A percentile compares a stretch with the other conserved stretches of the same genome.
Evolutionary conservation across 2,888 invertebrate species (phyloP).

Genomic region (Leucoma salicis): DNA sequence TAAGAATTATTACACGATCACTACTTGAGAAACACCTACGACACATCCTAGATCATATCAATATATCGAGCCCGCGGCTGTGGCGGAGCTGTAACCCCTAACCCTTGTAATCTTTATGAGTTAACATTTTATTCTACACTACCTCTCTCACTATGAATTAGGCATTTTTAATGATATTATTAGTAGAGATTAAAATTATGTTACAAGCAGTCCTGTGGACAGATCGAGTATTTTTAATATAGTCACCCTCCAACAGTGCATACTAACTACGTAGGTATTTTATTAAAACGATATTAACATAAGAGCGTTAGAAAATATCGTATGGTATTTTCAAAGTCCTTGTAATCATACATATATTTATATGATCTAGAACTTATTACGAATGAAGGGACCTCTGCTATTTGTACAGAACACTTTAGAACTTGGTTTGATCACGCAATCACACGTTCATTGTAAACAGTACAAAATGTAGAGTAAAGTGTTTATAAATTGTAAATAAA

Average conservation of each 20-base stretch:
- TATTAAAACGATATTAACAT: slow-evolving; percentile 40
- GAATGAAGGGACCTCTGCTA: slow-evolving; percentile 56
- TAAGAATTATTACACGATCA: slow-evolving; percentile 78
- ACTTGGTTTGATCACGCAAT: slow-evolving; percentile 28
- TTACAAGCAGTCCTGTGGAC: slow-evolving; percentile 56
- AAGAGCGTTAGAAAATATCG: slow-evolving; percentile 37
- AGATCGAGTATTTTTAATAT: slow-evolving; percentile 46
- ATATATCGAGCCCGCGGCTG: slow-evolving; percentile 69
- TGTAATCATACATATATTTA: slow-evolving; percentile 70
- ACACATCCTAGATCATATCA: slow-evolving; percentile 82
- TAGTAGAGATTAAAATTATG: slow-evolving; percentile 64
- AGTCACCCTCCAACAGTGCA: slow-evolving; percentile 47
- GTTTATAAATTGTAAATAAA: slow-evolving; percentile 40
- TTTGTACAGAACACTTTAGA: slow-evolving; percentile 38
- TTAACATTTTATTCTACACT: slow-evolving; percentile 72
- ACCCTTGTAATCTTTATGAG: slow-evolving; percentile 57
- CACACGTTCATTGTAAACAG: slow-evolving; percentile 39
- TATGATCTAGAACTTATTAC: slow-evolving; percentile 80
- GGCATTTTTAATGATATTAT: slow-evolving; percentile 70
- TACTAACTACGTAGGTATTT: slow-evolving; percentile 35
- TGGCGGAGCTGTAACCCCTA: slow-evolving; percentile 35
- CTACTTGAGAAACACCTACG: slow-evolving; percentile 81
- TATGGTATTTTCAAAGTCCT: slow-evolving; percentile 42
- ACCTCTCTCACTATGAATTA: slow-evolving; percentile 77
- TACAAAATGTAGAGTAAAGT: slow-evolving; percentile 40